Percentiles rank a stretch among this genome's conserved stretches.
phyloP scores from a whole-genome alignment of 2,113 vertebrate genomes.

The Oreotrochilus melanogaster region DNA sequence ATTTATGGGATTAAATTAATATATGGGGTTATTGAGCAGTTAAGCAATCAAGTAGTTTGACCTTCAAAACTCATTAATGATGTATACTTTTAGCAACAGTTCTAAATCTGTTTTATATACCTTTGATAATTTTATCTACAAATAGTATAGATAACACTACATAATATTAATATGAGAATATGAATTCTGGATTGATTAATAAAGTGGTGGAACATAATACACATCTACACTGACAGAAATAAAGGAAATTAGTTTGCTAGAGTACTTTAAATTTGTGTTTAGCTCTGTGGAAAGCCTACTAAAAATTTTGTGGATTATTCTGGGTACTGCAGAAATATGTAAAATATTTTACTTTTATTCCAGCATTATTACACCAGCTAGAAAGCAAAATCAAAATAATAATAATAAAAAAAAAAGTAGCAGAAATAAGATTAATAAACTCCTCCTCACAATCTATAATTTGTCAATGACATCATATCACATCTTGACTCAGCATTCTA shows the following conservation, averaged over 20 bases:
- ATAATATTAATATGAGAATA: neutral
- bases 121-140: neutral
- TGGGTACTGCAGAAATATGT: neutral
- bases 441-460: neutral
- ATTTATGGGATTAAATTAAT: neutral
- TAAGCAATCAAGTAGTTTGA: neutral
- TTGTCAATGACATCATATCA: neutral
- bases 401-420: neutral
- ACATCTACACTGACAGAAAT: neutral
- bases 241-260: neutral
- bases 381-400: neutral
- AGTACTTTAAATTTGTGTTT: neutral
- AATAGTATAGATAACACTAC: neutral
- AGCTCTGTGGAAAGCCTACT: neutral
- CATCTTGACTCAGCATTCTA: neutral
- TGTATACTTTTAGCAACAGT: neutral
- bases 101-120: neutral
- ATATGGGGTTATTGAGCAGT: neutral
- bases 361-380: neutral
- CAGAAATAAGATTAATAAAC: neutral
- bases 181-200: neutral
- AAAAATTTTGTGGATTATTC: neutral
- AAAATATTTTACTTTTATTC: neutral
- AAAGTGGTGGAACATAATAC: neutral
- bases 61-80: neutral